Conservation (phyloP, 2,113 vertebrate species). For the Thamnaconus septentrionalis region DNA sequence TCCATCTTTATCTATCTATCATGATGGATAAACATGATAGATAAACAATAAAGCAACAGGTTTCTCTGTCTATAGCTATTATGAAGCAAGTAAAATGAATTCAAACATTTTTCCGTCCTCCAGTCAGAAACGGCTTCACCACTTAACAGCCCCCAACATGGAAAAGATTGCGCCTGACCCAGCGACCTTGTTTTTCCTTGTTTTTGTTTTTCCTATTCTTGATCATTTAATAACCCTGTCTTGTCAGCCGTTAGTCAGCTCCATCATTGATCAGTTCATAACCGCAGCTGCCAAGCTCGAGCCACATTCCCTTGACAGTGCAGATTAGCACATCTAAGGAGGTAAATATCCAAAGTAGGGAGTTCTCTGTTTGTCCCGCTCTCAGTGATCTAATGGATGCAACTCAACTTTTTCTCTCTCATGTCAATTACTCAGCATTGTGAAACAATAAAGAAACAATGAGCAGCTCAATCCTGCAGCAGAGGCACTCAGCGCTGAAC, state of each 20-base stretch:
- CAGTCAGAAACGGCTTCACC: neutral
- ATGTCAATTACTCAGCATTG: neutral
- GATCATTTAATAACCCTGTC: slow-evolving; percentile 9
- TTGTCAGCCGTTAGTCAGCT: slow-evolving; percentile 36
- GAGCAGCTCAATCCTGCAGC: neutral
- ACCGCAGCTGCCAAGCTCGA: slow-evolving; percentile 20
- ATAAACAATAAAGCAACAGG: too few species aligned
- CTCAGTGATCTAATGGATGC: slow-evolving; percentile 12
- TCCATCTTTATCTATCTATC: too few species aligned
- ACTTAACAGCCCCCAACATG: slow-evolving; percentile 4
- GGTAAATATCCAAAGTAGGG: slow-evolving; percentile 22
- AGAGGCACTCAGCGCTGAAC: neutral
- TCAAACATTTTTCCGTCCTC: too few species aligned
- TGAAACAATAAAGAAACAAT: neutral
- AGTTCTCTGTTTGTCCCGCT: slow-evolving; percentile 28
- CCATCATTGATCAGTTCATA: slow-evolving; percentile 14
- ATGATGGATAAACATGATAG: too few species aligned
- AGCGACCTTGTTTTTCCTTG: too few species aligned
- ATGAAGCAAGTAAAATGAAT: too few species aligned
- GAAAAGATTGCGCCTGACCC: neutral
- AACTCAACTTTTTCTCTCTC: slow-evolving; percentile 7
- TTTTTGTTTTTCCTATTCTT: neutral
- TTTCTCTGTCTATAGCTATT: too few species aligned
- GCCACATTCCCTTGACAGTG: slow-evolving; percentile 9
- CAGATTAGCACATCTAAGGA: slow-evolving; percentile 40